Percentiles rank a stretch among this genome's conserved stretches.
phyloP scores from a whole-genome alignment of 2,888 invertebrate species.

The Elysia crispata region DNA sequence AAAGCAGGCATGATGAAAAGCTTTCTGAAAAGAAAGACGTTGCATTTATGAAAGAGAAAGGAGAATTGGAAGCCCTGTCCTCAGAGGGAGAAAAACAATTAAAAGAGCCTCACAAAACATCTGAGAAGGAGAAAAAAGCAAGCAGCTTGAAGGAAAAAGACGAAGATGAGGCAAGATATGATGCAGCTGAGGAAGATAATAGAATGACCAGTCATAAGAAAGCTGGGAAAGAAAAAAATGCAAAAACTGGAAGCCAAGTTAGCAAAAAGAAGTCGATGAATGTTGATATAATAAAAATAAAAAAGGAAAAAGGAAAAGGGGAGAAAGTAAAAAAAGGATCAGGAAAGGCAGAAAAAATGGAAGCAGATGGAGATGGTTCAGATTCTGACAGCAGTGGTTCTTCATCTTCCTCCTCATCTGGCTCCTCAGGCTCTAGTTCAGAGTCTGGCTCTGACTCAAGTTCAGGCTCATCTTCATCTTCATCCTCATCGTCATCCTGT shows the following conservation, averaged over 20 bases:
- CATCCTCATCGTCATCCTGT: conserved; percentile 46
- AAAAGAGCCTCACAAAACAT: not conserved
- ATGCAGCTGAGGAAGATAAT: not conserved
- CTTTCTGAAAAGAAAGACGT: not conserved
- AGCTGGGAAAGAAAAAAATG: not conserved
- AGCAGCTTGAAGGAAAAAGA: conserved; percentile 25
- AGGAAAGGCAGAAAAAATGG: conserved; percentile 43
- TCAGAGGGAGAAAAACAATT: not conserved
- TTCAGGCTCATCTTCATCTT: conserved; percentile 49
- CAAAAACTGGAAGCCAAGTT: not conserved
- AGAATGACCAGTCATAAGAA: not conserved
- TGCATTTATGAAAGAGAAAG: not conserved
- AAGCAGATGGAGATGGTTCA: conserved; percentile 37
- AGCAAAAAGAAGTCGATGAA: not conserved
- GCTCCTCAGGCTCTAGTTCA: conserved; percentile 21
- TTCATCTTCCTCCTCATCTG: conserved; percentile 31
- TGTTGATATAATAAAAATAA: not conserved
- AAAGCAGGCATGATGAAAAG: not conserved
- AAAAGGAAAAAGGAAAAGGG: conserved; percentile 2
- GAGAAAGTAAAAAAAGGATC: conserved; percentile 23
- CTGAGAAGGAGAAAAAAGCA: conserved; percentile 23
- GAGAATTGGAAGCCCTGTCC: not conserved
- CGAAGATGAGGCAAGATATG: conserved; percentile 18
- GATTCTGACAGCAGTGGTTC: conserved; percentile 31
- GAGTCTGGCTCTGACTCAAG: conserved; percentile 43